A percentile compares a stretch with the other conserved stretches of the same genome.
Evolutionary conservation across 2,113 vertebrate genomes (phyloP).

Genomic region (Vicugna pacos): DNA sequence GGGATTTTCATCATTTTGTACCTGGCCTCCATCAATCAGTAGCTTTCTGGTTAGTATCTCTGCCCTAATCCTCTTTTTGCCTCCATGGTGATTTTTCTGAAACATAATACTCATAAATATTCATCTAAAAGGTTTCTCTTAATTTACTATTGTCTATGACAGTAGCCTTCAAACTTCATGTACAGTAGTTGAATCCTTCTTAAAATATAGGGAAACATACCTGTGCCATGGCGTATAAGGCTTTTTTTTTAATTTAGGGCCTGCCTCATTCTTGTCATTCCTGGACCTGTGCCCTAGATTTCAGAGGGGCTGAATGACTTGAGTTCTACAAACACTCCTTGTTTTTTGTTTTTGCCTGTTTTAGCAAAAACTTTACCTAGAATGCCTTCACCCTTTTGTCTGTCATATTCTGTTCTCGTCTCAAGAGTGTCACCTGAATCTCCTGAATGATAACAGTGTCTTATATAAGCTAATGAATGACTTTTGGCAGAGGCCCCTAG

Average conservation of each 20-base stretch:
- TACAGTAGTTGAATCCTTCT: neutral
- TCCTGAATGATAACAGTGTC: neutral
- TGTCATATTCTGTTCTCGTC: neutral
- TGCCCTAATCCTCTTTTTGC: neutral
- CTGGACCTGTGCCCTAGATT: neutral
- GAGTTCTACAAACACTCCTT: neutral
- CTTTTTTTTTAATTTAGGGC: neutral
- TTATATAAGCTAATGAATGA: slow-evolving; percentile 4
- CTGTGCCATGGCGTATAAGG: neutral
- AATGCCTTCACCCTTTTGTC: neutral
- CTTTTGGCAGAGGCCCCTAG: neutral
- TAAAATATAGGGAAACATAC: neutral
- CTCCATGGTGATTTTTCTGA: slow-evolving; percentile 13
- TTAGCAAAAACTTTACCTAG: neutral
- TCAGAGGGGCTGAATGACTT: slow-evolving; percentile 19
- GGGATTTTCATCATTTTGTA: neutral
- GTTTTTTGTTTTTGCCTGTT: neutral
- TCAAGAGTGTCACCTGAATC: slow-evolving; percentile 19
- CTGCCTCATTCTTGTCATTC: neutral
- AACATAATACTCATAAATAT: neutral
- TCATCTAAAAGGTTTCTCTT: neutral
- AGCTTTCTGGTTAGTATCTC: slow-evolving; percentile 43
- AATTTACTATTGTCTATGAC: neutral
- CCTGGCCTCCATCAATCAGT: neutral
- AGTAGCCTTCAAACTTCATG: neutral